These are phyloP conservation scores for Actenoides hombroni DNA, from an alignment of 2,113 vertebrate species.

Conservation along the genomic window DNA sequence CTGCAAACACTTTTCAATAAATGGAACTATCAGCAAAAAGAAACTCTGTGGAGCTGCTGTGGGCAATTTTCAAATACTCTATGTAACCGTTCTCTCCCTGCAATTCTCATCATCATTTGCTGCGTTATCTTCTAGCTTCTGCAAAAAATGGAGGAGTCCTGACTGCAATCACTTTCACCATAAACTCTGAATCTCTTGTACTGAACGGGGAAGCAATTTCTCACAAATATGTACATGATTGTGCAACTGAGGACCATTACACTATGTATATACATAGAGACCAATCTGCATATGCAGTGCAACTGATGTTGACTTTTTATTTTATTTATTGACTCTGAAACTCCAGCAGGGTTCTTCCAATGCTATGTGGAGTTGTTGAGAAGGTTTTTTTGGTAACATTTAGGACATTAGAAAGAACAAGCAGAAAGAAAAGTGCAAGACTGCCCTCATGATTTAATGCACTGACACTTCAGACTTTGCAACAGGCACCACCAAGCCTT, in stretches of 20 bases:
- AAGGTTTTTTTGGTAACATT: not conserved
- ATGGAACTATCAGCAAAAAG: constrained; percentile 46
- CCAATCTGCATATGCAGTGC: not conserved
- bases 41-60: not conserved
- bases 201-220: not conserved
- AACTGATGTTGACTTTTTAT: not conserved
- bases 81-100: not conserved
- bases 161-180: not conserved
- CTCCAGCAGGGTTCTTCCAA: not conserved
- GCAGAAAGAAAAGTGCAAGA: not conserved
- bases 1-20: constrained; percentile 37
- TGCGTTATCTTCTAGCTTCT: not conserved
- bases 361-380: not conserved
- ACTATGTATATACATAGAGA: accelerated
- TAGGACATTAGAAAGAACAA: not conserved
- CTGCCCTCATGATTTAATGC: not conserved
- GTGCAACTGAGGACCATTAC: not conserved
- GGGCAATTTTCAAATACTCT: not conserved
- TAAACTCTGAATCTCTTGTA: not conserved
- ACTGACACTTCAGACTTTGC: not conserved
- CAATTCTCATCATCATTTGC: constrained; percentile 14
- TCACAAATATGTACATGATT: not conserved
- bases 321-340: not conserved
- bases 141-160: not conserved
- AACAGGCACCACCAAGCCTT: accelerated